A percentile compares a stretch with the other conserved stretches of the same genome.
Conservation (phyloP, 2,888 invertebrate species). For the Hemithea aestivaria region DNA sequence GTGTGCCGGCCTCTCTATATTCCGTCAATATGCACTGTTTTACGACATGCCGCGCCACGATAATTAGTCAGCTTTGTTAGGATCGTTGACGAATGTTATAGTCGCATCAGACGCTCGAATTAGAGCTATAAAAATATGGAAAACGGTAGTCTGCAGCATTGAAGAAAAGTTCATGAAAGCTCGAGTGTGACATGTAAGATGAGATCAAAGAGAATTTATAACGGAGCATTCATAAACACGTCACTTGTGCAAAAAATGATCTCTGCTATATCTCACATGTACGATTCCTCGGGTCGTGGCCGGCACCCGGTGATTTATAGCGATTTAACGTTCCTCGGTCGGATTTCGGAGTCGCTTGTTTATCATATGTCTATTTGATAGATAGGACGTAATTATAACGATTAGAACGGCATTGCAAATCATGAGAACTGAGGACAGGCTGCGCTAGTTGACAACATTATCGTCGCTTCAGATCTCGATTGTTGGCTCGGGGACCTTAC, state of each 20-base stretch:
- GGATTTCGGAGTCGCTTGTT: conserved; percentile 51
- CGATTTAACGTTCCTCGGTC: conserved; percentile 52
- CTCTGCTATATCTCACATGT: conserved; percentile 67
- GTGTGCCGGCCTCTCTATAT: conserved; percentile 79
- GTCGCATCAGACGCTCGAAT: conserved; percentile 45
- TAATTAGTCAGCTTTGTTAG: conserved; percentile 79
- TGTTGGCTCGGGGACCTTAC: conserved; percentile 57
- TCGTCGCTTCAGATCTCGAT: conserved; percentile 69
- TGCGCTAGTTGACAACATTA: conserved; percentile 70
- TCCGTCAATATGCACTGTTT: conserved; percentile 80
- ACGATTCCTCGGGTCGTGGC: conserved; percentile 28
- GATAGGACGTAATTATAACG: conserved; percentile 74
- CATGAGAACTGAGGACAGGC: conserved; percentile 72
- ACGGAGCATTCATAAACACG: conserved; percentile 68
- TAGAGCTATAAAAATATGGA: conserved; percentile 53
- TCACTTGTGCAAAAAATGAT: conserved; percentile 68
- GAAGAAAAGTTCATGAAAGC: conserved; percentile 38
- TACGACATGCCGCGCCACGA: conserved; percentile 75
- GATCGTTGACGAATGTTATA: conserved; percentile 63
- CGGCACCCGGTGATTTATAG: conserved; percentile 49
- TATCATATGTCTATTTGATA: conserved; percentile 70
- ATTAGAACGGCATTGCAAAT: conserved; percentile 75
- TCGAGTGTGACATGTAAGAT: conserved; percentile 51
- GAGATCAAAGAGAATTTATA: conserved; percentile 71
- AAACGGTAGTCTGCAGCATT: conserved; percentile 38